Evolutionary conservation across 2,113 vertebrate species (phyloP).

Genomic region (Amphilophus citrinellus): DNA sequence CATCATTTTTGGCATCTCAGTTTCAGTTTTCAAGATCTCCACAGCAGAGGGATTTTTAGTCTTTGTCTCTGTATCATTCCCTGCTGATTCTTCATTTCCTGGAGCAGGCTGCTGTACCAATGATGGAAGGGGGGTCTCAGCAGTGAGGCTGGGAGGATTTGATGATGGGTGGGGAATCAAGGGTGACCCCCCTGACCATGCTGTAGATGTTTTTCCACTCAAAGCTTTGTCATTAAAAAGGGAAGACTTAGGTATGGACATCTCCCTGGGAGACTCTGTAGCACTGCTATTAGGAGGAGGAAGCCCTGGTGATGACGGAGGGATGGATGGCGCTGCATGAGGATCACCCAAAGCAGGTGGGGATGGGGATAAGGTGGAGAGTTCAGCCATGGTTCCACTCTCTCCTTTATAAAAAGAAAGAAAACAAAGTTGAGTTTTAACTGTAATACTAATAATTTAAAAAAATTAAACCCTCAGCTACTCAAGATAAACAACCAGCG

Average conservation of each 20-base stretch:
- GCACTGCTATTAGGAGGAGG: conserved; percentile 56
- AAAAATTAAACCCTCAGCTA: not conserved
- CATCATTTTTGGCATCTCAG: conserved; percentile 24
- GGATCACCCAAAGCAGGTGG: conserved; percentile 71
- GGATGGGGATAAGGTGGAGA: conserved; percentile 76
- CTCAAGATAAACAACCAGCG: not conserved
- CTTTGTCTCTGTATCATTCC: conserved; percentile 1
- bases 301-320: conserved; percentile 65
- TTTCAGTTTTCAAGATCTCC: conserved; percentile 37
- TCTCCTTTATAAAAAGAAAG: conserved; percentile 47
- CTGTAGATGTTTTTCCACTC: conserved; percentile 36
- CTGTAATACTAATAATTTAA: not conserved
- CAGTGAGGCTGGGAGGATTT: conserved; percentile 23
- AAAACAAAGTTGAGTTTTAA: not conserved
- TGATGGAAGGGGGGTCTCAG: not conserved
- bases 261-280: conserved; percentile 40
- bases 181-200: not conserved
- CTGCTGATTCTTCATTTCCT: conserved; percentile 17
- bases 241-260: conserved; percentile 68
- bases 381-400: conserved; percentile 81
- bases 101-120: conserved; percentile 16
- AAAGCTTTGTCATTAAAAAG: conserved; percentile 73
- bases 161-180: not conserved
- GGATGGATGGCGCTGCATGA: conserved; percentile 63
- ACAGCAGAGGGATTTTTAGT: not conserved